Evolutionary conservation across 2,797 vertebrate genomes (phyloP), one percentile per base, ranked within the genome.

Genomic region (Lateolabrax maculatus): DNA sequence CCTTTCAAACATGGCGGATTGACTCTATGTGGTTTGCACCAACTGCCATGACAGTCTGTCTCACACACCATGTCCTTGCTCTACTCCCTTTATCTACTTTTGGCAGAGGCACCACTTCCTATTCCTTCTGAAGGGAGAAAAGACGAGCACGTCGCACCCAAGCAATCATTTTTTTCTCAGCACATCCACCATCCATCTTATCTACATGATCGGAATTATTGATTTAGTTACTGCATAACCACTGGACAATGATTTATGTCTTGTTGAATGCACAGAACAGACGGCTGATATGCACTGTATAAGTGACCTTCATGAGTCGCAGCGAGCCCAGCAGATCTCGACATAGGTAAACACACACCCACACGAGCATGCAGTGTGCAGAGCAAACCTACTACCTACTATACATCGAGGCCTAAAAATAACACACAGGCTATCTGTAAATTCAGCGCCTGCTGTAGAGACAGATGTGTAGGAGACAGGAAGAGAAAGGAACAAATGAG

Each of bases 351-450:
- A 92, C 86, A 87, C 81, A 81, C 87, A 72, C 90, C 87, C 84
- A 89, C 85, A 77, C 34, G 12, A 71, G 67, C 74, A 51, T 2
- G 85, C 83, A 80, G 75, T 51, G 71, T 56, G 72, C 90, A 87
- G 73, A 78, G 83, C 67, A 39, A 83, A 84, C 61, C 86, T 84
- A 77, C 87, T 81, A 85, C 84, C 84, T 77, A 70, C 90, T 86
- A 90, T 90, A 89, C 80, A 85, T 78, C 73, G 3, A 78, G 70
- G 73, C 70, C 87, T 92, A 90, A 85, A 91, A 91, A 93, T 92
- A 92, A 89, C 84, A 73, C 66, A 13, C 81, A 9, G 52, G 62
- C 78, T 52, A 39, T 81, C 85, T 81, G 80, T 83, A 82, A 74
- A 89, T 72, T 75, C 85, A 61, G 74, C 18, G 51, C 73, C 49